Conservation (phyloP, 2,888 invertebrate genomes). For the Drosophila paracracens region DNA sequence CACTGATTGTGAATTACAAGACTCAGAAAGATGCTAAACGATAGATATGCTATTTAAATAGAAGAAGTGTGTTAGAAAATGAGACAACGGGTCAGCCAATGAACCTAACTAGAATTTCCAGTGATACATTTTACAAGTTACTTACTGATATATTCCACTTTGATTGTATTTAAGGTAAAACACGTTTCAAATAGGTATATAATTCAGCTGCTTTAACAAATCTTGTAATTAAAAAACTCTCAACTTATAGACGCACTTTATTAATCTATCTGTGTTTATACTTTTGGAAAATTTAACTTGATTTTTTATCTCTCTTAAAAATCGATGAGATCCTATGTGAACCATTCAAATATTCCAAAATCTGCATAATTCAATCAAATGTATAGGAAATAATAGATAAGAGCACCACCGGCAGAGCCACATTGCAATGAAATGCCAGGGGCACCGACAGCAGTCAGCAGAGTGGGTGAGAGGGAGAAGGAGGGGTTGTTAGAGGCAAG, state of each 20-base stretch:
- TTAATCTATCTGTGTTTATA: neutral
- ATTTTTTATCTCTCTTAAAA: neutral
- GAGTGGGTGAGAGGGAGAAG: neutral
- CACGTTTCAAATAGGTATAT: neutral
- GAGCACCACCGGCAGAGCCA: slow-evolving; percentile 52
- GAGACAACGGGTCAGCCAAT: slow-evolving; percentile 30
- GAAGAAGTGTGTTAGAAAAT: slow-evolving; percentile 44
- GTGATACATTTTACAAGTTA: slow-evolving; percentile 5
- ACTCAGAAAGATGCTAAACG: slow-evolving; percentile 23
- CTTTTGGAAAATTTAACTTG: neutral
- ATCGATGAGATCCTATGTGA: neutral
- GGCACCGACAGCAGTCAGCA: neutral
- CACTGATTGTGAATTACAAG: slow-evolving; percentile 50
- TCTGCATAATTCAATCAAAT: neutral
- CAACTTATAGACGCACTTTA: neutral
- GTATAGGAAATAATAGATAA: slow-evolving; percentile 26
- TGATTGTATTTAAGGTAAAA: slow-evolving; percentile 5
- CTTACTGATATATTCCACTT: slow-evolving; percentile 9
- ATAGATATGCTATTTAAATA: slow-evolving; percentile 33
- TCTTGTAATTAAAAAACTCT: neutral
- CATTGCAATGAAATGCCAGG: slow-evolving; percentile 55
- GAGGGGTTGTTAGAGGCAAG: neutral
- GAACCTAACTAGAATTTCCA: slow-evolving; percentile 22
- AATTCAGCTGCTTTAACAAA: neutral
- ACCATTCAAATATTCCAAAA: slow-evolving; percentile 1